Evolutionary conservation across 1,140 invertebrate species (phyloP).

Genomic region (Coboldia fuscipes): DNA sequence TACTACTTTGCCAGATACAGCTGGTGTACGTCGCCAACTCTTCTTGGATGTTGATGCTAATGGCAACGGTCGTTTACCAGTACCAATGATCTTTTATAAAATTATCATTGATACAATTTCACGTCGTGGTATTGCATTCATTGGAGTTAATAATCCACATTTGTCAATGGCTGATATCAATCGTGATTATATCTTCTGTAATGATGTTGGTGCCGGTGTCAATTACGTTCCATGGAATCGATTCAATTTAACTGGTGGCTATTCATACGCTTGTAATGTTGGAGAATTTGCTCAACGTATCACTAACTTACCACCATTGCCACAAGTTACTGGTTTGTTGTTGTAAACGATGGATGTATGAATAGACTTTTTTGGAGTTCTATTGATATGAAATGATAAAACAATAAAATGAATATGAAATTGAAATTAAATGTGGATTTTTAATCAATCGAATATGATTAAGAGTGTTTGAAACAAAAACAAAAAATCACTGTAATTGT

Average conservation of each 20-base stretch:
- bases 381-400: too few relatives aligned
- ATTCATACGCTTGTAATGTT: conserved; percentile 40
- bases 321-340: too few relatives aligned
- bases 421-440: too few relatives aligned
- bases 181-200: conserved; percentile 25
- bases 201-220: conserved; percentile 24
- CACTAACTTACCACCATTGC: conserved; percentile 16
- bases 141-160: conserved; percentile 38
- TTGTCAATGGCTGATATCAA: conserved; percentile 14
- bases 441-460: too few relatives aligned
- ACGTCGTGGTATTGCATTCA: conserved; percentile 26
- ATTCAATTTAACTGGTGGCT: conserved; percentile 28
- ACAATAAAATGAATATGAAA: too few relatives aligned
- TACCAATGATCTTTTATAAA: conserved; percentile 35
- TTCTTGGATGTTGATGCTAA: conserved; percentile 23
- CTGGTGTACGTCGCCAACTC: conserved; percentile 22
- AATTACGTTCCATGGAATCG: conserved; percentile 27
- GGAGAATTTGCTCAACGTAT: conserved; percentile 31
- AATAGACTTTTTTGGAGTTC: too few relatives aligned
- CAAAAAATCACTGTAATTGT: too few relatives aligned
- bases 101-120: conserved; percentile 26
- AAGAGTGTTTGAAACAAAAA: too few relatives aligned
- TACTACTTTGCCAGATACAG: conserved; percentile 23
- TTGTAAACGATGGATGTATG: too few relatives aligned
- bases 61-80: conserved; percentile 21